phyloP scores from a whole-genome alignment of 2,888 invertebrate species.

The Tetranychus truncatus region DNA sequence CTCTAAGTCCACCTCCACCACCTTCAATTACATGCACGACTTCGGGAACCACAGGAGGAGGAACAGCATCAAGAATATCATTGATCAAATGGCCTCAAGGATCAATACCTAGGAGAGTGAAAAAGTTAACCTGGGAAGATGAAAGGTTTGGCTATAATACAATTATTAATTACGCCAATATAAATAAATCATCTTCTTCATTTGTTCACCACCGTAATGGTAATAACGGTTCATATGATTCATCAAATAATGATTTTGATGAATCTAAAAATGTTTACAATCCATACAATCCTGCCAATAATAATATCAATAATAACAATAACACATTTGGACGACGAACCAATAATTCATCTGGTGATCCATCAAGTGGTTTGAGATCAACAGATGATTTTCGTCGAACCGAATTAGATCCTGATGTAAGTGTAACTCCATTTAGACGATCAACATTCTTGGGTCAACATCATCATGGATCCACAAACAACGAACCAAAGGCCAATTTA shows the following conservation, averaged over 20 bases:
- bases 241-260: conserved; percentile 6
- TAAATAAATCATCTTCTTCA: neutral
- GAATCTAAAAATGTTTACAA: neutral
- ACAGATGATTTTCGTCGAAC: conserved; percentile 27
- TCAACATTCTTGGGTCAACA: conserved; percentile 10
- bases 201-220: neutral
- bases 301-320: conserved; percentile 8
- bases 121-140: conserved; percentile 61
- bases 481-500: conserved; percentile 35
- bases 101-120: conserved; percentile 50
- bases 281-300: conserved; percentile 1
- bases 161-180: conserved; percentile 4
- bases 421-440: conserved; percentile 33
- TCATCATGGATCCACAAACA: conserved; percentile 13
- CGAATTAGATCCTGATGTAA: conserved; percentile 35
- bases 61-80: conserved; percentile 17
- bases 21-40: conserved; percentile 5
- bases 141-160: conserved; percentile 30
- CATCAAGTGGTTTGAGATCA: neutral
- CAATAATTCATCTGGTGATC: neutral
- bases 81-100: conserved; percentile 43
- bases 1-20: conserved; percentile 19
- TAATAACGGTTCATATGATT: conserved; percentile 4
- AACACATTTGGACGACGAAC: neutral
- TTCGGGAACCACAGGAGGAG: conserved; percentile 14